Evolutionary conservation across 1,140 invertebrate species (phyloP).

Genomic region (Coptotermes formosanus): DNA sequence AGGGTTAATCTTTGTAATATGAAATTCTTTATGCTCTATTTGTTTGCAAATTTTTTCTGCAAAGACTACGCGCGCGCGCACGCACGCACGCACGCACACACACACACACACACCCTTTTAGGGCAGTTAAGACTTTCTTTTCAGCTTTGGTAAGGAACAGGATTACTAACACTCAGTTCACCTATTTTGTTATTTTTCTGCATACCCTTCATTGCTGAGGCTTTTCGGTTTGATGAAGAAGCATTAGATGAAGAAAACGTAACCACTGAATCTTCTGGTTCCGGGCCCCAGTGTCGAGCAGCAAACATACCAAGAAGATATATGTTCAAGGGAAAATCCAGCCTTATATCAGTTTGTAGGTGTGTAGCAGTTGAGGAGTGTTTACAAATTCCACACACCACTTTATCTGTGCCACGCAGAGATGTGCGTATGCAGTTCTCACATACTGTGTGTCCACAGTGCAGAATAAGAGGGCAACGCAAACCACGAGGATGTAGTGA

Average conservation of each 20-base stretch:
- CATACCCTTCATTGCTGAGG: background rate
- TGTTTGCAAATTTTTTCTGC: too few species aligned
- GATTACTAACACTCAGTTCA: background rate
- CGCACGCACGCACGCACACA: background rate
- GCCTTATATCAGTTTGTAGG: conserved; percentile 36
- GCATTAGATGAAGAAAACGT: conserved; percentile 17
- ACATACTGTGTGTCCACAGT: conserved; percentile 49
- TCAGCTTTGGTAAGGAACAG: background rate
- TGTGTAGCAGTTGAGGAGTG: background rate
- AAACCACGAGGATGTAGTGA: conserved; percentile 31
- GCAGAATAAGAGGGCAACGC: conserved; percentile 44
- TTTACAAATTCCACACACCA: conserved; percentile 22
- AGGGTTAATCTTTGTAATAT: too few species aligned
- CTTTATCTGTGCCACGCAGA: background rate
- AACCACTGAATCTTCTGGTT: conserved; percentile 24
- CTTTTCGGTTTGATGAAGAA: conserved; percentile 26
- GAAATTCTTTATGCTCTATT: too few species aligned
- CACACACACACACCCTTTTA: too few species aligned
- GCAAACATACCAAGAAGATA: conserved; percentile 42
- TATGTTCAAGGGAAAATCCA: conserved; percentile 40
- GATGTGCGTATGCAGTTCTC: conserved; percentile 40
- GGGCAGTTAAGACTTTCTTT: background rate
- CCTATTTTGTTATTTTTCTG: background rate
- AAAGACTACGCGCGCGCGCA: background rate
- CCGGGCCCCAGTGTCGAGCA: conserved; percentile 34